Conservation (phyloP, 2,797 vertebrate species). For the Halcyon chelicuti region DNA sequence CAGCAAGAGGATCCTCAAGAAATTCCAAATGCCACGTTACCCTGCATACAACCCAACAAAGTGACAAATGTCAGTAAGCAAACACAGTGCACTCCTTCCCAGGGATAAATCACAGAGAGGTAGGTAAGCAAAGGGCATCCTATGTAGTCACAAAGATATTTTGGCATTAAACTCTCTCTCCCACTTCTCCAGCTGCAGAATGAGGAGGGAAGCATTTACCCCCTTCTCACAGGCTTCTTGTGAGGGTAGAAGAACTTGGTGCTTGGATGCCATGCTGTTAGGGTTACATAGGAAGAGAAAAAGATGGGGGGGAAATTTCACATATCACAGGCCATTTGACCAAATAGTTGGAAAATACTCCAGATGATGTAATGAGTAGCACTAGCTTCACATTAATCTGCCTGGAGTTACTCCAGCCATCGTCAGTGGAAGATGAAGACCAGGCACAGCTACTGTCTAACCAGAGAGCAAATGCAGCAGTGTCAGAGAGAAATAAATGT, state of each 20-base stretch:
- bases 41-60: background rate
- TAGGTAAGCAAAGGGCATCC: background rate
- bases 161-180: background rate
- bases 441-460: background rate
- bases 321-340: background rate
- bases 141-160: background rate
- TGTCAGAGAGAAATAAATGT: background rate
- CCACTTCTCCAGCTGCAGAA: background rate
- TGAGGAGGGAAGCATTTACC: background rate
- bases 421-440: background rate
- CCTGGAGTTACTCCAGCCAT: background rate
- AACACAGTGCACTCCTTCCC: accelerated
- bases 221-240: background rate
- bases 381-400: background rate
- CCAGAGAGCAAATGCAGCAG: background rate
- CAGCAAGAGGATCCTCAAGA: background rate
- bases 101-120: background rate
- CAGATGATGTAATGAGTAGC: background rate
- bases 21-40: background rate
- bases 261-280: background rate
- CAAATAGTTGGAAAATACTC: background rate
- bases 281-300: background rate
- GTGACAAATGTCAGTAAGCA: background rate
- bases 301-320: background rate
- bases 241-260: background rate